Base-by-base conservation (phyloP, 2,888 invertebrate species). In the Apeira syringaria region DNA sequence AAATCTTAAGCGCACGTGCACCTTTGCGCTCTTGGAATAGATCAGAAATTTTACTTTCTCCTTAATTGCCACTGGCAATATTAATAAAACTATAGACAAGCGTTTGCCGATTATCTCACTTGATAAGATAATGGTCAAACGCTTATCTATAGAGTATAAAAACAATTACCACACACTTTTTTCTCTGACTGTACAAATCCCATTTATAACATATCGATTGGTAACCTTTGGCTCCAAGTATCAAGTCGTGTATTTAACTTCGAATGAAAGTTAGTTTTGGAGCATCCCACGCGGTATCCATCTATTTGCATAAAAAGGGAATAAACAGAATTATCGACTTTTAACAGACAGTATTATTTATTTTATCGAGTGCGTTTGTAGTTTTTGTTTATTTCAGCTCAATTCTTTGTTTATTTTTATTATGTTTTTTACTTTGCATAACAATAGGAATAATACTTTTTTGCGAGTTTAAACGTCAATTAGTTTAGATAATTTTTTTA, bases 11-110 rank as follows among this genome's bases (percentile, higher is more conserved):
- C 50, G 56, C 56, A 50, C 50, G 60, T 56, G 47, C 48, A 44
- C 41, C 53, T 32, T 30, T 17, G 12, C 33, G 29, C 47, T 26
- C 41, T 28, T 33, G 64, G 77, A 79, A 78, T 64, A 76, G 64
- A 76, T 74, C 64, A 50, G 58, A 53, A 64, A 50, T 64, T 64
- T 77, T 74, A 80, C 74, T 68, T 65, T 46, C 15, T 51, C 47
- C 55, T 64, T 75, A 78, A 79, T 79, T 77, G 69, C 69, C 41
- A 52, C 28, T 53, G 36, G 60, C 55, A 62, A 67, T 64, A 64
- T 57, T 64, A 64, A 67, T 69, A 67, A 70, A 72, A 61, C 61
- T 71, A 71, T 71, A n/a, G n/a, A n/a, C n/a, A n/a, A n/a, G n/a
- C n/a, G n/a, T n/a, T n/a, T n/a, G n/a, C n/a, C n/a, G n/a, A n/a